Base-by-base conservation (phyloP, 2,113 vertebrate species). In the Tachysurus vachellii region DNA sequence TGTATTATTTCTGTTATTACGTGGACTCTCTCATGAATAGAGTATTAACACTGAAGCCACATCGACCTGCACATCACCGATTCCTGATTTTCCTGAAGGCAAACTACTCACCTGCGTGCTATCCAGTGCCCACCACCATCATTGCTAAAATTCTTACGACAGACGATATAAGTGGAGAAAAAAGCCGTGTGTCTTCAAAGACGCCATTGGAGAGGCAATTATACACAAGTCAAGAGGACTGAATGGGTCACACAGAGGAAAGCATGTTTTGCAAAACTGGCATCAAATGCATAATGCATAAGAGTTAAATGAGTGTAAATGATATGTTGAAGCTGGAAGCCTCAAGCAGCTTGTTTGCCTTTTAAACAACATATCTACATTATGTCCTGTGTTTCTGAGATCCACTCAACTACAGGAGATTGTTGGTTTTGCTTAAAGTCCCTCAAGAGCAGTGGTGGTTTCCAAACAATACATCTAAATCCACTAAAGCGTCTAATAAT, bases 211-310 rank as follows among this genome's bases (percentile, higher is more conserved):
- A 92, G 90, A 92, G 89, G 93, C 83, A 87, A 90, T 94, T 90
- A 91, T 57, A 88, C 86, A 21, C 54, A 64, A 77, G 70, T 90
- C 87, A 90, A 94, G 92, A 87, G 93, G 86, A 64, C 77, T 80
- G 89, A 90, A 93, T 91, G 56, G 90, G 91, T 11, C 88, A 88
- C 89, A 91, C 88, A 91, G 90, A 87, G 36, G 87, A 92, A 88
- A 71, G 89, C 71, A 79, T 23, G 62, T 71, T 76, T 76, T n/a
- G 61, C 81, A 90, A 89, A 76, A 86, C 73, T 75, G 56, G 89
- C 91, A 93, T 90, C 85, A 90, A 81, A 91, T 93, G 91, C 91
- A 94, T 94, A 90, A 94, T 93, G 91, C 90, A 94, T 92, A 90
- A 94, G 87, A 90, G 91, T 76, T 92, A 93, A 93, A 94, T 71